A percentile compares a stretch with the other conserved stretches of the same genome.
phyloP scores from a whole-genome alignment of 1,140 invertebrate genomes.

The Nixonia krombeini region DNA sequence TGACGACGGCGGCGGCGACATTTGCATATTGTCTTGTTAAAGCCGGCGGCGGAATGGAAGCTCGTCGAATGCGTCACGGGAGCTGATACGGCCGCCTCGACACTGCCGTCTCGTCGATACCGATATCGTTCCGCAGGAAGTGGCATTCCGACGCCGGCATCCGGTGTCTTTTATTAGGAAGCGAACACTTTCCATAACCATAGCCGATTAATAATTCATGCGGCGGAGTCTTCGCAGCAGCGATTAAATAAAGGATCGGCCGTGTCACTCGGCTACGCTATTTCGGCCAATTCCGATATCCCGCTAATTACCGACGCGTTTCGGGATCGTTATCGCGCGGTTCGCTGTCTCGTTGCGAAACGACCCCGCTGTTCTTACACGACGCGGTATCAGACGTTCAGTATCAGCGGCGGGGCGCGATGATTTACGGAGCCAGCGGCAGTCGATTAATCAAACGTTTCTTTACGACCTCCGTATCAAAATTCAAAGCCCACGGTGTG shows the following conservation, averaged over 20 bases:
- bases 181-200: slow-evolving; percentile 37
- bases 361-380: no score
- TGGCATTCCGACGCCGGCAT: slow-evolving; percentile 51
- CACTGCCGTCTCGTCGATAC: slow-evolving; percentile 29
- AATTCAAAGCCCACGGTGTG: slow-evolving; percentile 40
- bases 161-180: slow-evolving; percentile 60
- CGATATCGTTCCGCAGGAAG: slow-evolving; percentile 50
- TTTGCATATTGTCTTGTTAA: slow-evolving; percentile 2
- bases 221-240: no score
- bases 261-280: no score
- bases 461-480: slow-evolving; percentile 19
- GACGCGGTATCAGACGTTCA: neutral
- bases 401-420: neutral
- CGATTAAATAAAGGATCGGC: no score
- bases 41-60: neutral
- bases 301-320: no score
- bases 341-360: no score
- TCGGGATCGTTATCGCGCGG: no score
- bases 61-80: no score
- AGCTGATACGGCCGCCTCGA: neutral
- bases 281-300: no score
- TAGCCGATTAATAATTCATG: slow-evolving; percentile 40
- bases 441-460: slow-evolving; percentile 31
- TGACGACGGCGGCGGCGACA: neutral
- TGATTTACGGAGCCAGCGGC: neutral